A percentile compares a stretch with the other conserved stretches of the same genome.
Conservation (phyloP, 2,113 vertebrate genomes). For the Caranx melampygus region DNA sequence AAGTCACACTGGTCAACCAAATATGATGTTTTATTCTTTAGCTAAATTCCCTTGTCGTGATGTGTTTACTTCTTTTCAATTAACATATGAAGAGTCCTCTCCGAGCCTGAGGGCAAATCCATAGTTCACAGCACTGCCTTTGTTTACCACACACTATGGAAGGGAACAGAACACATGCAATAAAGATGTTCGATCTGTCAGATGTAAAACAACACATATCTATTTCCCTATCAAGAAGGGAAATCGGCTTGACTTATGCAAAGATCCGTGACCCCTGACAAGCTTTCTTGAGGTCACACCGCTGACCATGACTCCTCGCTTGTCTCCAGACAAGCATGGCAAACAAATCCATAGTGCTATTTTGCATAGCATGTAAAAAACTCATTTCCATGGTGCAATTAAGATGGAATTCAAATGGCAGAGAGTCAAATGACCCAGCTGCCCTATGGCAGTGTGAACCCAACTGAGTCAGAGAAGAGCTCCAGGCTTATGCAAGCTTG, state of each 20-base stretch:
- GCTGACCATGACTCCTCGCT: conserved; percentile 65
- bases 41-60: conserved; percentile 2
- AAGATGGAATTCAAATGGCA: conserved; percentile 74
- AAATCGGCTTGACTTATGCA: conserved; percentile 67
- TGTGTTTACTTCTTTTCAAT: conserved; percentile 15
- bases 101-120: conserved; percentile 54
- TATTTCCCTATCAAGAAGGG: conserved; percentile 43
- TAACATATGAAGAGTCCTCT: conserved; percentile 16
- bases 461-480: conserved; percentile 43
- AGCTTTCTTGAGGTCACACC: conserved; percentile 43
- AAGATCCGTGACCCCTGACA: conserved; percentile 63
- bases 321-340: conserved; percentile 43
- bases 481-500: conserved; percentile 14
- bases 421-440: conserved; percentile 59
- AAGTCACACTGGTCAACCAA: neutral
- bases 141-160: conserved; percentile 42
- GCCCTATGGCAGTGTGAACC: conserved; percentile 33
- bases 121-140: conserved; percentile 52
- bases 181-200: conserved; percentile 43
- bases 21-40: neutral
- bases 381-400: conserved; percentile 56
- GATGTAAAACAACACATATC: conserved; percentile 59
- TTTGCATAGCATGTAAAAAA: conserved; percentile 76
- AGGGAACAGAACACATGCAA: conserved; percentile 27
- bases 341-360: conserved; percentile 72